Conservation (phyloP, 2,113 vertebrate genomes). For the Willisornis vidua region DNA sequence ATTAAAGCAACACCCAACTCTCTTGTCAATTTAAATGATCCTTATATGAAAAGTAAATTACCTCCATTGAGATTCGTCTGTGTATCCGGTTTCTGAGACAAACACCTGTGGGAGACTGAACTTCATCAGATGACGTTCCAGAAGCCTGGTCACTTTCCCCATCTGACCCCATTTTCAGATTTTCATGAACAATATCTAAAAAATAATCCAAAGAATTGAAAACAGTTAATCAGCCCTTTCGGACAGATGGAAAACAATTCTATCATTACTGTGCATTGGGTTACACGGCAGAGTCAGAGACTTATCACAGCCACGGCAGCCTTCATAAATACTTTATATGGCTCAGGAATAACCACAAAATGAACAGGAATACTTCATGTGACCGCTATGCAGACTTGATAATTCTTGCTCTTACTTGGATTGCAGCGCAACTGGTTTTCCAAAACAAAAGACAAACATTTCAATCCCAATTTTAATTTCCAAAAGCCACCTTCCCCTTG, state of each 20-base stretch:
- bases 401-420: not conserved
- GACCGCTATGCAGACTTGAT: not conserved
- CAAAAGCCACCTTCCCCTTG: not conserved
- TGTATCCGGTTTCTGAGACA: slow-evolving; percentile 93
- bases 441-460: not conserved
- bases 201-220: slow-evolving; percentile 19
- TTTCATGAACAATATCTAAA: slow-evolving; percentile 97
- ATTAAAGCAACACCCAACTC: not conserved
- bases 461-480: not conserved
- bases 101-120: slow-evolving; percentile 96
- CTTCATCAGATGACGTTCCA: slow-evolving; percentile 97
- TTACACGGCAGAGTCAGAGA: not conserved
- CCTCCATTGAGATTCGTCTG: slow-evolving; percentile 98
- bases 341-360: not conserved
- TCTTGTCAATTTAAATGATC: not conserved
- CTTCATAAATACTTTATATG: not conserved
- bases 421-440: not conserved
- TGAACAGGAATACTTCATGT: not conserved
- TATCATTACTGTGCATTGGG: not conserved
- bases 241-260: not conserved
- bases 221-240: not conserved
- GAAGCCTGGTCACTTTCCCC: slow-evolving; percentile 99
- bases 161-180: slow-evolving; percentile 98
- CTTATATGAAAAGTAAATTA: slow-evolving; percentile 61
- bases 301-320: not conserved